Percentiles rank a stretch among this genome's conserved stretches.
These are phyloP conservation scores for Manis crassicaudata DNA, from an alignment of 2,797 vertebrate species.

Conservation along the genomic window DNA sequence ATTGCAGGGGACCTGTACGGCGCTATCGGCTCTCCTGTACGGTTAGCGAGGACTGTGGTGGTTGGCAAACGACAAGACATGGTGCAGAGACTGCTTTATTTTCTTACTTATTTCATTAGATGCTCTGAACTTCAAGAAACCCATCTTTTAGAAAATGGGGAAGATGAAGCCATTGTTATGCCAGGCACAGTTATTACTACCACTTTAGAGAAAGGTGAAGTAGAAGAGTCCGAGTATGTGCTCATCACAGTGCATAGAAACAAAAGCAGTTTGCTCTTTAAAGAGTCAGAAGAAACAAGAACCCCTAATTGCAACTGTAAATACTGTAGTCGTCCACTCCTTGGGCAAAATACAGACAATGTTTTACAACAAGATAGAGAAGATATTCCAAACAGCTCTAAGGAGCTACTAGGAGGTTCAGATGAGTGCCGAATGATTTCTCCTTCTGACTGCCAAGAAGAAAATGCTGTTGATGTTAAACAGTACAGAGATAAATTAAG, in stretches of 20 bases:
- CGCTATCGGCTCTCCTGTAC: conserved; percentile 97
- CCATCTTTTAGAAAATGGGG: conserved; percentile 94
- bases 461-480: conserved; percentile 78
- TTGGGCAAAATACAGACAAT: conserved; percentile 82
- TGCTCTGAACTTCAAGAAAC: conserved; percentile 99
- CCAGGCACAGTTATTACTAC: conserved; percentile 98
- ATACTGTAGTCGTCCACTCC: conserved; percentile 89
- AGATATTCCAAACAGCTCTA: conserved; percentile 74
- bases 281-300: conserved; percentile 86
- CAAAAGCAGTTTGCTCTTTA: conserved; percentile 90
- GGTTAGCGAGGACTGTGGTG: conserved; percentile 94
- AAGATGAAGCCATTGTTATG: conserved; percentile 97
- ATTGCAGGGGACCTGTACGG: conserved; percentile 95
- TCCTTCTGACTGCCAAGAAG: conserved; percentile 83
- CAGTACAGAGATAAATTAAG: conserved; percentile 85
- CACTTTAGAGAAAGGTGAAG: conserved; percentile 96
- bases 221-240: conserved; percentile 98
- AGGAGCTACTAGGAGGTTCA: conserved; percentile 80
- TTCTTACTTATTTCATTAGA: conserved; percentile 99
- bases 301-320: conserved; percentile 90
- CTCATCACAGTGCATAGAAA: conserved; percentile 97
- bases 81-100: conserved; percentile 96
- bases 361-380: conserved; percentile 81
- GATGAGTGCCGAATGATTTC: conserved; percentile 76
- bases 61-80: conserved; percentile 96